These are phyloP conservation scores for Cacoxenus indagator DNA, from an alignment of 2,888 invertebrate species.

Conservation along the genomic window DNA sequence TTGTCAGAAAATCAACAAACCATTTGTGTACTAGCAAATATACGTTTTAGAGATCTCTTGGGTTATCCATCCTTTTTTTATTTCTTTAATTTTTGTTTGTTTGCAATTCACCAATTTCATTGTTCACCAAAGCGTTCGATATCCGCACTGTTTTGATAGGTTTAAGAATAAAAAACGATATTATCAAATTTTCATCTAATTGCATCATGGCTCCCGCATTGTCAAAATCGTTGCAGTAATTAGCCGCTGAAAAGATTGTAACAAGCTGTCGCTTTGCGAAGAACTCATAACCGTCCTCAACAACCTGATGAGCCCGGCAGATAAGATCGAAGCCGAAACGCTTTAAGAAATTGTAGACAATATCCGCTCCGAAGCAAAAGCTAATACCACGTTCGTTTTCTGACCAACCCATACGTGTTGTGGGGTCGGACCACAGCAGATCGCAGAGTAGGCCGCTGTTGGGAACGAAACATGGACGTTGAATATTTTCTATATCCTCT, in stretches of 20 bases:
- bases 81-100: no score
- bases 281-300: slow-evolving; percentile 99
- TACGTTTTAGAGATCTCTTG: no score
- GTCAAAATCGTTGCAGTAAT: slow-evolving; percentile 96
- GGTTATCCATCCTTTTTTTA: no score
- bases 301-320: slow-evolving; percentile 95
- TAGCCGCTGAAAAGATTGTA: slow-evolving; percentile 97
- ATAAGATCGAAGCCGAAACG: slow-evolving; percentile 98
- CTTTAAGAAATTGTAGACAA: slow-evolving; percentile 70
- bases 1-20: neutral
- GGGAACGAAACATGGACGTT: slow-evolving; percentile 97
- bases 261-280: slow-evolving; percentile 98
- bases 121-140: no score
- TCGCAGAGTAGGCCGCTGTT: slow-evolving; percentile 95
- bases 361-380: slow-evolving; percentile 82
- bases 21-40: no score
- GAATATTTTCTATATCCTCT: slow-evolving; percentile 96
- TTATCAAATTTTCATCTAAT: slow-evolving; percentile 96
- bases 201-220: slow-evolving; percentile 99
- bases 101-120: no score
- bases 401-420: slow-evolving; percentile 98
- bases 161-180: slow-evolving; percentile 78
- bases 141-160: neutral
- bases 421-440: slow-evolving; percentile 95
- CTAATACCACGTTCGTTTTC: slow-evolving; percentile 79